Base-by-base conservation (phyloP, 2,888 invertebrate genomes). In the Cataglyphis cursor region DNA sequence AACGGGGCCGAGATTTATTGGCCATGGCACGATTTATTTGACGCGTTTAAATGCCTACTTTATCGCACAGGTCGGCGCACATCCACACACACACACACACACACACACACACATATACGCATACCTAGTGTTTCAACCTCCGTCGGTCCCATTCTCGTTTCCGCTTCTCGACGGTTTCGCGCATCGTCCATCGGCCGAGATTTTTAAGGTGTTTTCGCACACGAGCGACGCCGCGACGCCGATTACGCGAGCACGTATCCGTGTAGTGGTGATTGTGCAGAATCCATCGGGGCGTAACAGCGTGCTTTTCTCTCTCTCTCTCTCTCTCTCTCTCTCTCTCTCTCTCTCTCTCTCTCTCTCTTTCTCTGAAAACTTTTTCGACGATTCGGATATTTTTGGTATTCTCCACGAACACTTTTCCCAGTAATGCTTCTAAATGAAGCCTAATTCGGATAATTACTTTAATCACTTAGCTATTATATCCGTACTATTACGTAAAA, bases 1-100 rank as follows among this genome's bases (percentile, higher is more conserved):
- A 83, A 72, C 57, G 85, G 68, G 87, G 21, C 31, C 12, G 72
- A 91, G 93, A 93, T 93, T 93, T 93, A 93, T 91, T 85, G 90
- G 83, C 83, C 70, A 72, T 70, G 81, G 81, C 85, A 89, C 89
- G 92, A 93, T 93, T 93, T 93, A 93, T 93, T 92, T 89, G 92
- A 88, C 91, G 89, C 89, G 91, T 90, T 93, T 92, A 92, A 93
- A 93, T 92, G 91, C 92, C 90, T 91, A 91, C 91, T 92, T 93
- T 92, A 92, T 92, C 91, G 91, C 80, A 88, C 80, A 84, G 84
- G 59, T 70, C 61, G 57, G n/a, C 31, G 10, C 35, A 18, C 48
- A 18, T 18, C 10, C 18, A 10, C 9, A 28, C 41, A 65, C 41
- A 41, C 41, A 4, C 3, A 21, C 3, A 21, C 21, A 1, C 5